A percentile compares a stretch with the other conserved stretches of the same genome.
Conservation (phyloP, 1,140 invertebrate species). For the Frieseomelitta varia region DNA sequence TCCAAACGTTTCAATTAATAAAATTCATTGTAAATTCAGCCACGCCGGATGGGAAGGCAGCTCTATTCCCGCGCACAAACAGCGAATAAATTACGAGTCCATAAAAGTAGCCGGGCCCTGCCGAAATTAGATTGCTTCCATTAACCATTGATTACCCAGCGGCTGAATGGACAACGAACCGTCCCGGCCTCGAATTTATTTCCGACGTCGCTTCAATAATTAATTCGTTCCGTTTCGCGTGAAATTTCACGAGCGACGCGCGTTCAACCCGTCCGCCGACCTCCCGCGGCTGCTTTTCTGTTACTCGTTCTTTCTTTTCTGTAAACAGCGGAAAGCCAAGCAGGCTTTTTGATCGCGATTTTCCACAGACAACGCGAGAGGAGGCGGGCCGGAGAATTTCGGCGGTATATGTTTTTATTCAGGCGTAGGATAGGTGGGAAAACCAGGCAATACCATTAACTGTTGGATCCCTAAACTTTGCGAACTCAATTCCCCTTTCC, state of each 20-base stretch:
- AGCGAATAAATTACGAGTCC: slow-evolving; percentile 28
- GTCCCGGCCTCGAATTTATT: slow-evolving; percentile 24
- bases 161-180: slow-evolving; percentile 28
- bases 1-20: slow-evolving; percentile 22
- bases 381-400: background rate
- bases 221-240: slow-evolving; percentile 19
- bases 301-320: background rate
- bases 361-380: background rate
- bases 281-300: background rate
- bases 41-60: background rate
- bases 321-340: background rate
- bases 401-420: slow-evolving; percentile 65
- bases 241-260: slow-evolving; percentile 10
- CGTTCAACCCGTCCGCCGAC: background rate
- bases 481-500: slow-evolving; percentile 70
- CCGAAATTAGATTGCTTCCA: slow-evolving; percentile 41
- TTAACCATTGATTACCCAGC: slow-evolving; percentile 40
- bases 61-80: background rate
- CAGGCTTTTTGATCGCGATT: slow-evolving; percentile 8
- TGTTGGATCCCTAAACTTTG: slow-evolving; percentile 70
- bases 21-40: background rate
- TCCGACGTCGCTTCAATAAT: slow-evolving; percentile 32
- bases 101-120: slow-evolving; percentile 14
- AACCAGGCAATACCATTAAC: slow-evolving; percentile 77
- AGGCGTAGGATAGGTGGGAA: slow-evolving; percentile 39